Base-by-base conservation (phyloP, 2,888 invertebrate genomes). In the Eutolmus rufibarbis region DNA sequence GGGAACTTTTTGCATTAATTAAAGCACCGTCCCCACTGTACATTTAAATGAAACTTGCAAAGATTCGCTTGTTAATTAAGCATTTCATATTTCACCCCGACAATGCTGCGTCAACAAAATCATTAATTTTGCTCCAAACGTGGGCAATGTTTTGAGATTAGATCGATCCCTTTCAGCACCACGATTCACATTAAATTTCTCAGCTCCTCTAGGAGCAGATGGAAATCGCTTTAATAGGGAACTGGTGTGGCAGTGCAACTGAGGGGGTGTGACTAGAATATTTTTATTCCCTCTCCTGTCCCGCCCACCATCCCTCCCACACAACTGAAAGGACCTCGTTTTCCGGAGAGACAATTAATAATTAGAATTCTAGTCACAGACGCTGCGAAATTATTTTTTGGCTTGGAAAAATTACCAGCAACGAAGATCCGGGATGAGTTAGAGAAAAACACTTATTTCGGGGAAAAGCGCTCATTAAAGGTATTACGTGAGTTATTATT, bases 401-500 rank as follows among this genome's bases (percentile, higher is more conserved):
- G 74, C 84, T 66, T 84, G 74, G 84, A 84, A 74, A 84, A 84
- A 74, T 84, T 84, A 74, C 84, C 74, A 40, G 43, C 5, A 74
- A 66, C 66, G 84, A 74, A 51, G 14, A 46, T 28, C 43, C 7
- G 31, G 57, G 40, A 84, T 66, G 40, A 40, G 37, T 23, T 19
- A 40, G 66, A 19, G 74, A 46, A 84, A 81, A 84, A 66, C 84
- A 74, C 66, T 74, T 84, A 51, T 51, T 84, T 84, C 74, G 37
- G 57, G 66, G 74, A 84, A 66, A 37, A 74, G 57, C 16, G 66
- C 66, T 84, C 84, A 84, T 84, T 84, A 84, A 84, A 84, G 84
- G 84, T 84, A 84, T 84, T 84, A 84, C 84, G 84, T 84, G 86
- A 57, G 86, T 78, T 86, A 86, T 86, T 77, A 77, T 77, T 86